These are phyloP conservation scores for Andrena haemorrhoa DNA, from an alignment of 2,888 invertebrate genomes.

Conservation along the genomic window DNA sequence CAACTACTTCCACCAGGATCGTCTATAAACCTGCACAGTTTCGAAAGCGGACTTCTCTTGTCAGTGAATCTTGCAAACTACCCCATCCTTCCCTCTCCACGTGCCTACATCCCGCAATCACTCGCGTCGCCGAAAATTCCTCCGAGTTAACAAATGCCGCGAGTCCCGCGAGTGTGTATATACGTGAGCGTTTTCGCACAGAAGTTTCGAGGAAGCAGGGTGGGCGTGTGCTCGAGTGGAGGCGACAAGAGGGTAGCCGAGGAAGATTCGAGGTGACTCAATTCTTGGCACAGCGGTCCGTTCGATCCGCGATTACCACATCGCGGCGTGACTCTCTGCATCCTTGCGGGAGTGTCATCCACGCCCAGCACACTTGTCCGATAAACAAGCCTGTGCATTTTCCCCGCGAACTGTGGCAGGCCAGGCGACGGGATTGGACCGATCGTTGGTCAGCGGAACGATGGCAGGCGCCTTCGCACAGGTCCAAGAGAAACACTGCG, in stretches of 20 bases:
- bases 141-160: constrained; percentile 24
- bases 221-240: constrained; percentile 16
- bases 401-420: constrained; percentile 23
- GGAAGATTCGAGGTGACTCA: constrained; percentile 72
- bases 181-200: background rate
- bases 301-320: constrained; percentile 72
- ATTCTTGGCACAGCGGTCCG: constrained; percentile 75
- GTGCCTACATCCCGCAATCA: too few relatives aligned
- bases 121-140: constrained; percentile 22
- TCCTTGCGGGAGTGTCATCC: constrained; percentile 65
- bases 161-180: background rate
- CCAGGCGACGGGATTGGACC: constrained; percentile 19
- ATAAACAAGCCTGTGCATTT: constrained; percentile 26
- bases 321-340: constrained; percentile 64
- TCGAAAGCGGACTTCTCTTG: too few relatives aligned
- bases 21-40: too few relatives aligned
- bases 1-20: too few relatives aligned
- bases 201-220: background rate
- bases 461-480: background rate
- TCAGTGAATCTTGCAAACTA: too few relatives aligned
- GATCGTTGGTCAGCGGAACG: constrained; percentile 24
- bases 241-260: constrained; percentile 7
- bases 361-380: constrained; percentile 33
- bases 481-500: constrained; percentile 62
- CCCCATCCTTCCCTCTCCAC: too few relatives aligned